Evolutionary conservation across 2,113 vertebrate species (phyloP), one percentile per base, ranked within the genome.

Genomic region (Salvator merianae): DNA sequence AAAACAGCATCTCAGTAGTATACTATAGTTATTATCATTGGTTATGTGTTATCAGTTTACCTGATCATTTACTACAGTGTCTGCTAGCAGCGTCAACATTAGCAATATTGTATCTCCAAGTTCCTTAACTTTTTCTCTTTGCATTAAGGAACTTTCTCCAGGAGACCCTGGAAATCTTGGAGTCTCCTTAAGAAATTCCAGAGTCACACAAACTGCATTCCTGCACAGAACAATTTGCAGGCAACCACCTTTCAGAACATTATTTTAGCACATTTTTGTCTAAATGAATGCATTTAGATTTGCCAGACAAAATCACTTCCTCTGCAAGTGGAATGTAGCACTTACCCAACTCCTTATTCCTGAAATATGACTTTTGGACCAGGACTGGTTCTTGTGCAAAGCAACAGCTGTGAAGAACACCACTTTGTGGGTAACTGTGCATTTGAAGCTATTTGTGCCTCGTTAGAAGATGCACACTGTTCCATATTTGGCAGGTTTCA

Each of bases 251-350:
- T 28, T 20, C 28, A 34, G 65, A 81, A 36, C 20, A 47, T 70
- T 50, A 55, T 59, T 36, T 55, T 55, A 30, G 26, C 32, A 36
- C 47, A 18, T 81, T 81, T 71, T 3, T 7, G 2, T 16, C n/a
- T 18, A 91, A 90, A 90, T 87, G 83, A 90, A 92, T 89, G 14
- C 90, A 78, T 91, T 92, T 91, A 90, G 85, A 92, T 86, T 90
- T 91, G 93, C 88, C 93, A 93, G 88, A 83, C 86, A 87, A 89
- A 90, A 91, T 91, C 80, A 55, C 83, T 88, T 91, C 91, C 72
- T 87, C 88, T 86, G 89, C 88, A 91, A 90, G 91, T 88, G 28
- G 90, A 88, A 92, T 89, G 91, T 90, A 90, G 91, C 90, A 85
- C 85, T 84, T 90, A 88, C 89, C 89, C 91, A 86, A 81, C 50